Evolutionary conservation across 2,113 vertebrate genomes (phyloP).

Genomic region (Syrrhaptes paradoxus): DNA sequence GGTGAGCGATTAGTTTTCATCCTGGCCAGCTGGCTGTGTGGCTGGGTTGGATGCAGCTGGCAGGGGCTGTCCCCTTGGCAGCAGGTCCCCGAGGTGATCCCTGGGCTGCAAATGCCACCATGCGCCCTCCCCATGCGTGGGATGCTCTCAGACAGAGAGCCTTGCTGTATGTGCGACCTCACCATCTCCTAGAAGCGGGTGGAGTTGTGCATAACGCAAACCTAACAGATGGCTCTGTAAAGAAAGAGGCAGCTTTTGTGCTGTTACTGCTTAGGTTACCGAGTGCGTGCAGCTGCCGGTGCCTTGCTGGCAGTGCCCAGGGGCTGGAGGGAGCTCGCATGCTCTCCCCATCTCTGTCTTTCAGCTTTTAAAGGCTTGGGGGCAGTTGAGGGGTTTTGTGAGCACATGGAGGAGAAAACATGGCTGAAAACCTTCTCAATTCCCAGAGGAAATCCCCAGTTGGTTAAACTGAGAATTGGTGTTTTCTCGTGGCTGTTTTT

Average conservation of each 20-base stretch:
- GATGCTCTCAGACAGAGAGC: background rate
- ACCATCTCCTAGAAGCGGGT: background rate
- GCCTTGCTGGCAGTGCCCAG: background rate
- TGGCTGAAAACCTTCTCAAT: rapidly evolving
- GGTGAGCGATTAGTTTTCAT: background rate
- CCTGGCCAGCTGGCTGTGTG: rapidly evolving
- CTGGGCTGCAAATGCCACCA: rapidly evolving
- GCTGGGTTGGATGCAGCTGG: rapidly evolving
- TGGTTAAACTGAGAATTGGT: background rate
- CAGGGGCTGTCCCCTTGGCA: too few relatives aligned
- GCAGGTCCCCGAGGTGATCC: rapidly evolving
- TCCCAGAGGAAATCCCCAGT: rapidly evolving
- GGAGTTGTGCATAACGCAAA: rapidly evolving
- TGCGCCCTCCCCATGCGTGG: rapidly evolving
- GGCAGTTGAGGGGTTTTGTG: background rate
- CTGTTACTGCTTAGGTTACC: background rate
- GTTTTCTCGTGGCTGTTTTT: rapidly evolving
- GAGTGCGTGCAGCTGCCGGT: rapidly evolving
- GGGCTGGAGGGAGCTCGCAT: rapidly evolving
- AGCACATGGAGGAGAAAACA: rapidly evolving
- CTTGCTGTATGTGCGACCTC: rapidly evolving
- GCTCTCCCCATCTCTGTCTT: rapidly evolving
- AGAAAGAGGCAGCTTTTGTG: background rate
- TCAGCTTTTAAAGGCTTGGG: background rate
- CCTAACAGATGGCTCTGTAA: background rate